phyloP scores from a whole-genome alignment of 2,797 vertebrate species.

The Labeo calbasu region DNA sequence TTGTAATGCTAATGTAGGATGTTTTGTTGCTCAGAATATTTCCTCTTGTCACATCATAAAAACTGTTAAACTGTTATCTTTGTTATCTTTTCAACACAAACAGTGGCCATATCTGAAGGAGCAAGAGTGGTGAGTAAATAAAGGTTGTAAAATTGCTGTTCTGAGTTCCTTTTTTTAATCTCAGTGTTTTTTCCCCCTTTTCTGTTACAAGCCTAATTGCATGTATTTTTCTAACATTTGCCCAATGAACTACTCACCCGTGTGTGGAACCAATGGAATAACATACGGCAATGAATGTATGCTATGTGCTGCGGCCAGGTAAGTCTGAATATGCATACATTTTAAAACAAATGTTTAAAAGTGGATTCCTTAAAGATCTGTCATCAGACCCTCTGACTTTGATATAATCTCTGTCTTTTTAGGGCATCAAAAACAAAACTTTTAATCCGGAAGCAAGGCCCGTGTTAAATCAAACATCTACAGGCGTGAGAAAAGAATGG shows the following conservation, averaged over 20 bases:
- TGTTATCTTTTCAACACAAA: not conserved
- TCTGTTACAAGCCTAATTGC: slow-evolving; percentile 50
- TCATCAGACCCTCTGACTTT: not conserved
- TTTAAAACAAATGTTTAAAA: not conserved
- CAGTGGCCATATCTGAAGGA: slow-evolving; percentile 22
- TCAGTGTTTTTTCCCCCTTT: not conserved
- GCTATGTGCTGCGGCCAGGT: slow-evolving; percentile 34
- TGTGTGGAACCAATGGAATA: slow-evolving; percentile 57
- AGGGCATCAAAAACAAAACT: not conserved
- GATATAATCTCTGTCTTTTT: not conserved
- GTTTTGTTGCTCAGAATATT: not conserved
- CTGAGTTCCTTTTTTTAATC: not conserved
- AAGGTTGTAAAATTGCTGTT: not conserved
- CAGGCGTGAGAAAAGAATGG: not conserved
- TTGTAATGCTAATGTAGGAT: too few relatives aligned
- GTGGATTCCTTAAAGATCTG: not conserved
- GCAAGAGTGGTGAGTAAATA: not conserved
- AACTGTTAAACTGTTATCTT: not conserved
- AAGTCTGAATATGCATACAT: not conserved
- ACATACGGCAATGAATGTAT: slow-evolving; percentile 59
- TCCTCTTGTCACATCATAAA: too few relatives aligned
- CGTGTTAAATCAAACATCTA: not conserved
- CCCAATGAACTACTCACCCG: slow-evolving; percentile 32
- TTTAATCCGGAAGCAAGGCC: not conserved
- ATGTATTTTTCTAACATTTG: not conserved